phyloP scores from a whole-genome alignment of 2,797 vertebrate species.

The Sebastes dallii region DNA sequence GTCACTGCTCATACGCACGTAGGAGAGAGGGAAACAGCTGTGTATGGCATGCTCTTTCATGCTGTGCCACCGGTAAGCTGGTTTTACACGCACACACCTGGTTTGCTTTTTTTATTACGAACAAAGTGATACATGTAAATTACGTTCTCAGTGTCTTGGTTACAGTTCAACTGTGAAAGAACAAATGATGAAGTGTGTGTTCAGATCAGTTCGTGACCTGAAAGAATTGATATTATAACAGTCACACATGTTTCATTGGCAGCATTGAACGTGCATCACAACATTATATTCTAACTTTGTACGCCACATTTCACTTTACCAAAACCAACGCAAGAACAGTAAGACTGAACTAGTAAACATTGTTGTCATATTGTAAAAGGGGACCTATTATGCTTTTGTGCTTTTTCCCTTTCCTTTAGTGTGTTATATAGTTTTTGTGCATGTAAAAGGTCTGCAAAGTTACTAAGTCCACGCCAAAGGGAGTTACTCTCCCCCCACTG shows the following conservation, averaged over 20 bases:
- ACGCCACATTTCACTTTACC: neutral
- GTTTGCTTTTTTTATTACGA: neutral
- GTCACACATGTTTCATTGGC: neutral
- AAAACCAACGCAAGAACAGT: neutral
- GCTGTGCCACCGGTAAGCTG: neutral
- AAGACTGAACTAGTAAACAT: neutral
- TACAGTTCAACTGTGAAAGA: neutral
- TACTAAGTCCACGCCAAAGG: too few relatives aligned
- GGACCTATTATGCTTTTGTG: too few relatives aligned
- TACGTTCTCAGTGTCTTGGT: neutral
- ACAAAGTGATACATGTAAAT: neutral
- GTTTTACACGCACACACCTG: constrained; percentile 16
- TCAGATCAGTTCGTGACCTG: neutral
- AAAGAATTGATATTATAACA: neutral
- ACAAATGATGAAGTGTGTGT: neutral
- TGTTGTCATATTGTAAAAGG: neutral
- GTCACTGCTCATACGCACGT: neutral
- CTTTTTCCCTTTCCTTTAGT: too few relatives aligned
- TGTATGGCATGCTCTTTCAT: neutral
- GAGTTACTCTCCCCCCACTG: too few relatives aligned
- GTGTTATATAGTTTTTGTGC: too few relatives aligned
- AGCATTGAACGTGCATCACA: neutral
- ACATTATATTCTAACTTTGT: neutral
- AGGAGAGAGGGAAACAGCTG: neutral
- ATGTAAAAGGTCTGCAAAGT: too few relatives aligned